These are phyloP conservation scores for Athrips mouffetella DNA, from an alignment of 2,888 invertebrate species.

Conservation along the genomic window DNA sequence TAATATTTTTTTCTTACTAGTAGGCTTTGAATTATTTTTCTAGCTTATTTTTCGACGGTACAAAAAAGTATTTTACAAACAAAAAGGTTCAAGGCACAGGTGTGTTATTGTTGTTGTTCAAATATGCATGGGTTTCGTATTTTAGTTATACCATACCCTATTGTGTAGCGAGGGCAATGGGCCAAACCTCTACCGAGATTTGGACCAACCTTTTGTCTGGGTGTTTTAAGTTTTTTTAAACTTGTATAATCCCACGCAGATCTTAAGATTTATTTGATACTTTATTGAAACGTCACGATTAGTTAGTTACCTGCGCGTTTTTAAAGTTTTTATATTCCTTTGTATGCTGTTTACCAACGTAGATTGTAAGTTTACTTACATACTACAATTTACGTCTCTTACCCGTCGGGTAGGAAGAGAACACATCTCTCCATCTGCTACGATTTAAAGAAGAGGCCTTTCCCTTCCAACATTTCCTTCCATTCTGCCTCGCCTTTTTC, in stretches of 20 bases:
- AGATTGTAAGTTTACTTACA: too few relatives aligned
- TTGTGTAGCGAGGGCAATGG: constrained; percentile 43
- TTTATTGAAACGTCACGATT: not conserved
- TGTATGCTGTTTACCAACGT: too few relatives aligned
- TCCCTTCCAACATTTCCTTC: too few relatives aligned
- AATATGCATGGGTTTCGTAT: constrained; percentile 48
- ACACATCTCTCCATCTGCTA: too few relatives aligned
- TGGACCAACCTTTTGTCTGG: constrained; percentile 17
- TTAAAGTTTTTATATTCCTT: too few relatives aligned
- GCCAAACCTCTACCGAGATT: constrained; percentile 33
- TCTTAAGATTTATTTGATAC: not conserved
- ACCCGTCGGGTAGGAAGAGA: too few relatives aligned
- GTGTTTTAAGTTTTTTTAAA: constrained; percentile 18
- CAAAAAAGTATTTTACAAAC: constrained; percentile 11
- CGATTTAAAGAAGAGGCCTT: too few relatives aligned
- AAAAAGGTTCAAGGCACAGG: constrained; percentile 43
- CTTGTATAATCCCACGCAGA: not conserved
- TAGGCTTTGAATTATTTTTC: not conserved
- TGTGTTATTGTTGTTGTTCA: constrained; percentile 50
- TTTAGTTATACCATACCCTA: constrained; percentile 30
- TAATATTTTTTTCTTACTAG: not conserved
- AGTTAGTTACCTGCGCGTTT: too few relatives aligned
- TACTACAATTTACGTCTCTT: too few relatives aligned
- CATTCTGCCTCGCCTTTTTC: too few relatives aligned
- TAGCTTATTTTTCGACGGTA: not conserved